phyloP scores from a whole-genome alignment of 2,888 invertebrate species.

The Apoderus coryli region DNA sequence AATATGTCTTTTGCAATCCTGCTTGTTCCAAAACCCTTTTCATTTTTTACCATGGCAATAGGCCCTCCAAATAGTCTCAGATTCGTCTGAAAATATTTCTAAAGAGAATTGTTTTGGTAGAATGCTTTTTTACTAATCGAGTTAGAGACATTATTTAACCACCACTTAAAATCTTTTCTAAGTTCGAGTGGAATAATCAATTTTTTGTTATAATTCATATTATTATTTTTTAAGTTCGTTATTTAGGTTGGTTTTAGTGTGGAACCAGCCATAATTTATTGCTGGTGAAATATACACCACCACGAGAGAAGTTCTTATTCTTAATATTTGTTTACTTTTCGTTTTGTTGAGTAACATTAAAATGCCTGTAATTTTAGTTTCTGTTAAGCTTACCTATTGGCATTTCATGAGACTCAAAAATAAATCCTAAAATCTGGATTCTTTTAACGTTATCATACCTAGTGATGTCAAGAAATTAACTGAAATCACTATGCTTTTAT shows the following conservation, averaged over 20 bases:
- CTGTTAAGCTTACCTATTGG: not conserved
- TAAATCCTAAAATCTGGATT: constrained; percentile 1
- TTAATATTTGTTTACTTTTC: not conserved
- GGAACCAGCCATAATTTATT: not conserved
- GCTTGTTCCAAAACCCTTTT: constrained; percentile 16
- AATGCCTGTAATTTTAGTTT: not conserved
- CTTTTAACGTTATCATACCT: no score
- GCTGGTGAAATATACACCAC: no score
- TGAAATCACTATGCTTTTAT: no score
- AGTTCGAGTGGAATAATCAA: not conserved
- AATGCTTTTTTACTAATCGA: not conserved
- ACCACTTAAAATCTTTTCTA: no score
- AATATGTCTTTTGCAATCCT: constrained; percentile 14
- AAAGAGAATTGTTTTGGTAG: constrained; percentile 3
- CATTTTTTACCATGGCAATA: constrained; percentile 7
- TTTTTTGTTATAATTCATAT: not conserved
- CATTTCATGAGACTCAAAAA: not conserved
- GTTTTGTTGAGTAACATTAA: constrained; percentile 1
- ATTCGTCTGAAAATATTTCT: constrained; percentile 14
- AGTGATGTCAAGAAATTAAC: no score
- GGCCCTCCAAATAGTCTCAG: constrained; percentile 16
- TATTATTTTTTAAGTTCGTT: not conserved
- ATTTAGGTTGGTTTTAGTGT: not conserved
- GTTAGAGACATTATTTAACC: not conserved
- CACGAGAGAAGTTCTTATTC: no score